Evolutionary conservation across 2,113 vertebrate species (phyloP), one percentile per base, ranked within the genome.

Genomic region (Alectura lathami): DNA sequence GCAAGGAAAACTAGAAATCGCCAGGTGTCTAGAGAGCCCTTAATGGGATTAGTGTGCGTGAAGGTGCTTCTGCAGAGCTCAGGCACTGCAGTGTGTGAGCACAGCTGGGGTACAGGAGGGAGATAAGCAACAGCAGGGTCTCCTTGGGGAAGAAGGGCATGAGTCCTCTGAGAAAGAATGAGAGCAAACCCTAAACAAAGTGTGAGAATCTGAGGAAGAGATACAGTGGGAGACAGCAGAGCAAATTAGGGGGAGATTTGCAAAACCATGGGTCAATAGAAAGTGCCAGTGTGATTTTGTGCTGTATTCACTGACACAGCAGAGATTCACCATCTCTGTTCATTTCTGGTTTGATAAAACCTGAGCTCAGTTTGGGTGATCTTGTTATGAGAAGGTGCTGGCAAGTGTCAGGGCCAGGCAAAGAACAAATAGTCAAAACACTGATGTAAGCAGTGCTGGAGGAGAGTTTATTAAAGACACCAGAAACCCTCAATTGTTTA

Each of bases 31-130:
- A 36, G 36, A 64, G 43, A 75, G 74, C 7, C 54, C 57, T 68
- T 91, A 85, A 92, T 63, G 67, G 79, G 86, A 91, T 92, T 75
- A 83, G n/a, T 8, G 32, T 50, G 69, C 87, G 66, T 73, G 69
- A 62, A 89, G 84, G 42, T 36, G 36, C 63, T 73, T 68, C 38
- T 72, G 69, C 86, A 88, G 89, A 48, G 89, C 74, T 91, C 64
- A 86, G 80, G 17, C 42, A 42, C 30, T 85, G 24, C 88, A 16
- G 18, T 2, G 32, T 15, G 45, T 1, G 21, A 91, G 82, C 63
- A 38, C 54, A 57, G 60, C 4, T 66, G 85, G 73, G 83, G 83
- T 54, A 69, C 1, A 3, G n/a, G 45, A 42, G 83, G 60, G 43
- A 89, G 67, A 85, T 13, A 73, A 85, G 40, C 0, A 1, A n/a